A percentile compares a stretch with the other conserved stretches of the same genome.
Evolutionary conservation across 2,797 vertebrate genomes (phyloP).

Genomic region (Smutsia gigantea): DNA sequence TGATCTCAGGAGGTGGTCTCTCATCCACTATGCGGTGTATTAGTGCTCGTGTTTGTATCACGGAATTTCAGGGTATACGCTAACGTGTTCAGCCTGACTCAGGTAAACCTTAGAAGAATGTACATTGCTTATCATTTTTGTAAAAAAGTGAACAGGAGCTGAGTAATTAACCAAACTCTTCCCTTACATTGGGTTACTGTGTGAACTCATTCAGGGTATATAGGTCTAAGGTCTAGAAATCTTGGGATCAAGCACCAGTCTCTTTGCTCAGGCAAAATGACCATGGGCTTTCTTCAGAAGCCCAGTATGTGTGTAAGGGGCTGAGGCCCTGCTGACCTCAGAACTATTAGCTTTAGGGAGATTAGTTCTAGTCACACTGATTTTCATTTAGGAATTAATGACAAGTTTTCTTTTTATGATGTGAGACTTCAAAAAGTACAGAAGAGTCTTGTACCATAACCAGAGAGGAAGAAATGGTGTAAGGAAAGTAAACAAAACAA

Average conservation of each 20-base stretch:
- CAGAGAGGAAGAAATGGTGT: conserved; percentile 44
- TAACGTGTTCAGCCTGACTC: conserved; percentile 72
- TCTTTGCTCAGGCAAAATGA: conserved; percentile 50
- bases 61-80: conserved; percentile 80
- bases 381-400: conserved; percentile 30
- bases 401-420: conserved; percentile 21
- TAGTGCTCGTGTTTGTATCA: conserved; percentile 69
- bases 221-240: neutral
- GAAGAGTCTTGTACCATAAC: conserved; percentile 5
- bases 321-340: conserved; percentile 22
- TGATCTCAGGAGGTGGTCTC: conserved; percentile 65
- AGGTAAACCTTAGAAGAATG: conserved; percentile 82
- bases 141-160: conserved; percentile 79
- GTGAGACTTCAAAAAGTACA: neutral
- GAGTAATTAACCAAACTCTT: conserved; percentile 79
- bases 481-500: neutral
- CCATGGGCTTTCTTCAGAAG: neutral
- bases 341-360: conserved; percentile 34
- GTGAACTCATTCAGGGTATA: conserved; percentile 68
- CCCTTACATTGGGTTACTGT: conserved; percentile 68
- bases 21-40: neutral
- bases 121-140: conserved; percentile 80
- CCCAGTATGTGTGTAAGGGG: neutral
- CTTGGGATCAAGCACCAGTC: neutral
- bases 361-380: conserved; percentile 2